Base-by-base conservation (phyloP, 2,888 invertebrate genomes). In the Pollenia griseotomentosa region DNA sequence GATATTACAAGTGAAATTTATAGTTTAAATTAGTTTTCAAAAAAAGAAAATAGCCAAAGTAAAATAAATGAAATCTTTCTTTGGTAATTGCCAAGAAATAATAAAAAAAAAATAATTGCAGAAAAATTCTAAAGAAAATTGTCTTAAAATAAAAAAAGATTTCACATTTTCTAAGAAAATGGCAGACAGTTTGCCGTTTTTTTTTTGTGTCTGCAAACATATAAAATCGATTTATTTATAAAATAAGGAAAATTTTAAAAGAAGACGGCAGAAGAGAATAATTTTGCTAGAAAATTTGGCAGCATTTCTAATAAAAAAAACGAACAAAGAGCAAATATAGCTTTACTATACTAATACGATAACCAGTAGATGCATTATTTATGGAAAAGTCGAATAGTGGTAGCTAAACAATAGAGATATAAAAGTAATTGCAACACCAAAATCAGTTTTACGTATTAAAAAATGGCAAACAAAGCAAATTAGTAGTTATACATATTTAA, bases 121-220 rank as follows among this genome's bases (percentile, higher is more conserved):
- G 23, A 8, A 71, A 68, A 66, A 51, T 59, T 61, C 51, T 51
- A 53, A 61, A 19, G 51, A 83, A 82, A 66, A 75, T 19, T 66
- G 19, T 66, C 7, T 16, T 66, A 5, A 16, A 42, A 16, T n/a
- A 12, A 40, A 71, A 53, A 81, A 65, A 65, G 48, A 51, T 75
- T 82, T 42, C 9, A 6, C 46, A 65, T 68, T 68, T 74, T 81
- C 57, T 57, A 19, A 44, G 51, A 59, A 74, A 79, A 82, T 83
- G 86, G 68, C 86, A 86, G 82, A 86, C 86, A 79, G 82, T 79
- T 70, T 83, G 86, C 82, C 82, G 78, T 82, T 81, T 78, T 74
- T 59, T 74, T 59, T 48, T 59, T 46, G 44, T 65, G 55, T 70
- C 59, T 70, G 9, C 53, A 40, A 73, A 65, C 11, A 55, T 65